Evolutionary conservation across 2,888 invertebrate genomes (phyloP), one percentile per base, ranked within the genome.

Genomic region (Molorchus minor): DNA sequence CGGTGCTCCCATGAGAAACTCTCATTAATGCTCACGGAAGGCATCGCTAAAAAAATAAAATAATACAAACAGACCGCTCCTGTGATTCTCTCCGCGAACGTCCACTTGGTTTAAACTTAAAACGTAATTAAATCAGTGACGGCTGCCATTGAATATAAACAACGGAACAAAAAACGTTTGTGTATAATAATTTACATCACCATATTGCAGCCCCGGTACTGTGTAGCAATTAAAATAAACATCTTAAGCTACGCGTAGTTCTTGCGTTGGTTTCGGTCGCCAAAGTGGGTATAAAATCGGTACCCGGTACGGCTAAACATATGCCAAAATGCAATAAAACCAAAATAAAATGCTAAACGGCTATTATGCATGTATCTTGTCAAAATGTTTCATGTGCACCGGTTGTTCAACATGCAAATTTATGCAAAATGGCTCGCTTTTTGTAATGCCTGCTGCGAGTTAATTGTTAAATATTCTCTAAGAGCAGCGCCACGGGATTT

Each of bases 401-500:
- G 75, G 73, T 77, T 76, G 73, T 74, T 76, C 73, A 64, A 61
- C 71, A 79, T 79, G 79, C 73, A 79, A 79, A 79, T 79, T 76
- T 79, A 79, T 79, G 79, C 77, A 78, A 79, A 79, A 75, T 70
- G 73, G 64, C 65, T 64, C 72, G 71, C 73, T 75, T 77, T 77
- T 77, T 77, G 77, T 75, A 71, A 73, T 72, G 71, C 69, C 70
- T 72, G 70, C 72, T 72, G 71, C 70, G 71, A 76, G 71, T 77
- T 78, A 77, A 77, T 78, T 77, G 77, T 78, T 78, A 74, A 75
- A 74, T 75, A 75, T 77, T 71, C 71, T 64, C 65, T 63, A 66
- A 64, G 65, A 60, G 55, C 58, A 54, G 69, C 70, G 70, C 63
- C 69, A 65, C 65, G 66, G 71, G 71, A 70, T 68, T 70, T 64